These are phyloP conservation scores for Acanthoscelides obtectus DNA, from an alignment of 2,888 invertebrate genomes.

Conservation along the genomic window DNA sequence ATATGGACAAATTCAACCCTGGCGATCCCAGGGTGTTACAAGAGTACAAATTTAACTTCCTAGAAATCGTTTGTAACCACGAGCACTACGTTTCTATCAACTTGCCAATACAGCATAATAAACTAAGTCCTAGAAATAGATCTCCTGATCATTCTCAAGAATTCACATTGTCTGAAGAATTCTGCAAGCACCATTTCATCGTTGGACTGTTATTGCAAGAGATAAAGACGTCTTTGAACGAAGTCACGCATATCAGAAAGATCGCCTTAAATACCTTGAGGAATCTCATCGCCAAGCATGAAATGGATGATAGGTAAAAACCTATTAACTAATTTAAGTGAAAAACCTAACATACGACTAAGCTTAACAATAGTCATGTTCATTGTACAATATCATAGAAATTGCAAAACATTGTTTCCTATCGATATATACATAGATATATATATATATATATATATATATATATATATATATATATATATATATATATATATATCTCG, in stretches of 20 bases:
- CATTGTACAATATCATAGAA: too few species aligned
- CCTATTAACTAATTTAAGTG: too few species aligned
- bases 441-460: too few species aligned
- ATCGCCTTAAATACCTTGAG: slow-evolving; percentile 75
- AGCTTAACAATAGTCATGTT: too few species aligned
- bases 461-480: too few species aligned
- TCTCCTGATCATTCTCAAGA: slow-evolving; percentile 50
- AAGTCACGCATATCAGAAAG: slow-evolving; percentile 77
- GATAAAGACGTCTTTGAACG: slow-evolving; percentile 79
- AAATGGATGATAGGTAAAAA: slow-evolving; percentile 73
- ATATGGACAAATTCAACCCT: slow-evolving; percentile 79
- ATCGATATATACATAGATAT: too few species aligned
- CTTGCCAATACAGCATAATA: slow-evolving; percentile 73
- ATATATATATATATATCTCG: too few species aligned
- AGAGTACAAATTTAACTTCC: slow-evolving; percentile 87
- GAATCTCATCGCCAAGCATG: slow-evolving; percentile 89
- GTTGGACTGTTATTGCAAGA: slow-evolving; percentile 85
- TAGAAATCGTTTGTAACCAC: slow-evolving; percentile 87
- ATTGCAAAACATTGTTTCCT: too few species aligned
- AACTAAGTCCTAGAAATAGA: slow-evolving; percentile 53
- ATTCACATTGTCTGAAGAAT: slow-evolving; percentile 72
- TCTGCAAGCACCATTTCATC: slow-evolving; percentile 87
- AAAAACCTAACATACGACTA: too few species aligned
- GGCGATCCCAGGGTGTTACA: slow-evolving; percentile 77
- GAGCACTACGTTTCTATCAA: slow-evolving; percentile 94